Conservation (phyloP, 2,113 vertebrate genomes). For the Cheirogaleus medius region DNA sequence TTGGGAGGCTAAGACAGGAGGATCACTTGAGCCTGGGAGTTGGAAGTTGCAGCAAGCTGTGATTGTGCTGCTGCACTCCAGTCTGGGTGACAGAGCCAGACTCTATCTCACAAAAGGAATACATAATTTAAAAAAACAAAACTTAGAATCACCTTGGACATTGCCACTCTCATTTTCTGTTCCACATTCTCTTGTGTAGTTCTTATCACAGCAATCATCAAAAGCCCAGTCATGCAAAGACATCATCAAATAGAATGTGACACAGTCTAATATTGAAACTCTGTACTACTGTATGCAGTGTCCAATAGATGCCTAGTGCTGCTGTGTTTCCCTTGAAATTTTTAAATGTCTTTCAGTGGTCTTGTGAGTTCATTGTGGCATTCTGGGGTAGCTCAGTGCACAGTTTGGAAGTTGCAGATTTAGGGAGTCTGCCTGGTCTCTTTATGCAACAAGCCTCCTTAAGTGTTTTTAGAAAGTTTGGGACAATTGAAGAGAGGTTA, state of each 20-base stretch:
- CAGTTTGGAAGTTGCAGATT: background rate
- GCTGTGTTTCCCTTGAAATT: background rate
- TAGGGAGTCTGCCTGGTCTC: background rate
- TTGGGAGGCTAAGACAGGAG: too few species aligned
- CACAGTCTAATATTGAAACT: background rate
- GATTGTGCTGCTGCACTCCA: too few species aligned
- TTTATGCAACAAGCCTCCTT: background rate
- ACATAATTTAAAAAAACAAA: background rate
- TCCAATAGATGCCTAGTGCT: background rate
- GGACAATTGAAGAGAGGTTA: background rate
- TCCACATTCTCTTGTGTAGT: background rate
- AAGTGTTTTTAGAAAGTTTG: background rate
- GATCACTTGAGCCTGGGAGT: too few species aligned
- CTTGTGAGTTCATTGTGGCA: background rate
- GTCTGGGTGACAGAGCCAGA: too few species aligned
- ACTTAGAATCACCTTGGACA: background rate
- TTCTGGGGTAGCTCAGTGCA: background rate
- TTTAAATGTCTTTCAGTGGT: background rate
- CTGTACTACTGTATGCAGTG: background rate
- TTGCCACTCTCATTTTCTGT: background rate
- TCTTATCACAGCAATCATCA: background rate
- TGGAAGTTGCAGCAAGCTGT: too few species aligned
- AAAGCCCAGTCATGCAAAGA: slow-evolving; percentile 1
- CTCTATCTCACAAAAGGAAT: too few species aligned
- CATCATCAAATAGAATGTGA: background rate